Base-by-base conservation (phyloP, 1,140 invertebrate species). In the Drosophila littoralis region DNA sequence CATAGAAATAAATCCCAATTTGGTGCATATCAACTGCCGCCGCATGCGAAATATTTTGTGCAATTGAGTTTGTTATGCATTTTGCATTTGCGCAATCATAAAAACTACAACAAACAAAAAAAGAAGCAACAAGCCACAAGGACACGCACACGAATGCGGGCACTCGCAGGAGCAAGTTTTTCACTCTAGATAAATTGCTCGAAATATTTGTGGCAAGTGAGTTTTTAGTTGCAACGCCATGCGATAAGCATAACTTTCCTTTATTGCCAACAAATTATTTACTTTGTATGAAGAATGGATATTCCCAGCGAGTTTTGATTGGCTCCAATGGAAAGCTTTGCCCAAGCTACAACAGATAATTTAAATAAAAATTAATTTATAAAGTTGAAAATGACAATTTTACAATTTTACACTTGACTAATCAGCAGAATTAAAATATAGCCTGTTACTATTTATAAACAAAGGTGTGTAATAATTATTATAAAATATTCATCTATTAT, bases 11-110 rank as follows among this genome's bases (percentile, higher is more conserved):
- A 88, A 89, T 88, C 83, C 83, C 79, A 88, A 88, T 88, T 88
- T 88, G 75, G 54, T 51, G 51, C 70, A 52, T 72, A 66, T 59
- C 61, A 72, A 72, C 69, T 72, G 71, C 65, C 65, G 57, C 51
- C 55, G 65, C 71, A 74, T 74, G 75, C 79, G 83, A 79, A 86
- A 82, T 88, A 85, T 85, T 79, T 67, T 72, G 67, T 88, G 76
- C 80, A 88, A 88, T 88, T 89, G 79, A 89, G 83, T 88, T 88
- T 88, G 79, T 79, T 88, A 88, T 88, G 84, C 83, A 77, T 88
- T 88, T 83, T 88, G 84, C 83, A 86, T 85, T 86, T 88, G 79
- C 63, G 75, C 76, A 79, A 88, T 86, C 82, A 82, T 74, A 77
- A 77, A 75, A 76, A 50, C 52, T 45, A 54, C 40, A 12, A 70